Percentiles rank a stretch among this genome's conserved stretches.
These are phyloP conservation scores for Triplophysa rosa DNA, from an alignment of 2,113 vertebrate genomes.

Conservation along the genomic window DNA sequence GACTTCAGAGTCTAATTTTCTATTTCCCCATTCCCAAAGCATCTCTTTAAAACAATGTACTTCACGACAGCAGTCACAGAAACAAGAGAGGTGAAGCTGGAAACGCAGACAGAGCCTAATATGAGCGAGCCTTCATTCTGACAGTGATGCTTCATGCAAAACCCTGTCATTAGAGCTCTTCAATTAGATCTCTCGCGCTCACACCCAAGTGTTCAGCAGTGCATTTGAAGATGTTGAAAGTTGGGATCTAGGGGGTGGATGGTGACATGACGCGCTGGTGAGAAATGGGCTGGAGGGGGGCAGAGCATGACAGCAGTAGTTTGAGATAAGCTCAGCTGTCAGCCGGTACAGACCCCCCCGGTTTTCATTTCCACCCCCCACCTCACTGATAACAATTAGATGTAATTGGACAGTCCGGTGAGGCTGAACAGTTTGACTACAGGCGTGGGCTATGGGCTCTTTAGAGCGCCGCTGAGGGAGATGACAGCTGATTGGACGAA, in stretches of 20 bases:
- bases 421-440: constrained; percentile 53
- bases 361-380: constrained; percentile 35
- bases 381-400: constrained; percentile 59
- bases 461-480: constrained; percentile 39
- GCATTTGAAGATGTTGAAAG: neutral
- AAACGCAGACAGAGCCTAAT: constrained; percentile 43
- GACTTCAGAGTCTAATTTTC: neutral
- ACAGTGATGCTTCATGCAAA: constrained; percentile 65
- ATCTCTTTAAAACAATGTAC: constrained; percentile 10
- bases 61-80: constrained; percentile 25
- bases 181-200: constrained; percentile 71
- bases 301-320: constrained; percentile 54
- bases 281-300: constrained; percentile 31
- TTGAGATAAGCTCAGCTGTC: constrained; percentile 57
- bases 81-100: constrained; percentile 15
- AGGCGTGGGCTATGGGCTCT: constrained; percentile 44
- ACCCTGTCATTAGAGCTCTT: constrained; percentile 74
- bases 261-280: constrained; percentile 35
- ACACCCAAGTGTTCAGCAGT: constrained; percentile 50
- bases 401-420: constrained; percentile 59
- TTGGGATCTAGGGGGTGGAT: constrained; percentile 17
- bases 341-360: constrained; percentile 41
- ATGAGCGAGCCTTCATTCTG: constrained; percentile 63
- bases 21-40: constrained; percentile 5
- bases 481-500: constrained; percentile 51